Conservation (phyloP, 2,888 invertebrate species). For the Nowickia ferox region DNA sequence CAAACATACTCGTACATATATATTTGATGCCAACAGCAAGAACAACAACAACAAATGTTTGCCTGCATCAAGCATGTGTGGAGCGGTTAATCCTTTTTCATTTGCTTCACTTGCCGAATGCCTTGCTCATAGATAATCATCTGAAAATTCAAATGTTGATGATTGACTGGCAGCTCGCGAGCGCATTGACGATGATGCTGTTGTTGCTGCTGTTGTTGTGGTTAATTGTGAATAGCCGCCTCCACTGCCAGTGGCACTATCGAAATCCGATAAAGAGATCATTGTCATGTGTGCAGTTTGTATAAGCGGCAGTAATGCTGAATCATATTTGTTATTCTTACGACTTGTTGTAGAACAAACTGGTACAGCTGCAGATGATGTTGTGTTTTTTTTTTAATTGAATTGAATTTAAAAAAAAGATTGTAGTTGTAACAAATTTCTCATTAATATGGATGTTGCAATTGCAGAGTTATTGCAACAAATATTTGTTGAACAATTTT, state of each 20-base stretch:
- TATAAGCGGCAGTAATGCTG: slow-evolving; percentile 85
- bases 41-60: not conserved
- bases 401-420: slow-evolving; percentile 58
- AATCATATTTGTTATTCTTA: slow-evolving; percentile 57
- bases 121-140: slow-evolving; percentile 89
- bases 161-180: slow-evolving; percentile 93
- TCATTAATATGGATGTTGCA: slow-evolving; percentile 49
- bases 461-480: slow-evolving; percentile 7
- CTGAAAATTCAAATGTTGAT: slow-evolving; percentile 93
- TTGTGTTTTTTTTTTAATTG: slow-evolving; percentile 1
- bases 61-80: not conserved
- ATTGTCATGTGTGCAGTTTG: slow-evolving; percentile 85
- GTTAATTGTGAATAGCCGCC: slow-evolving; percentile 88
- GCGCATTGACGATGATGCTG: slow-evolving; percentile 83
- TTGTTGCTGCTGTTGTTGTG: slow-evolving; percentile 59
- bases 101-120: not conserved
- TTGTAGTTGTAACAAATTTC: slow-evolving; percentile 49
- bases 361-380: slow-evolving; percentile 23
- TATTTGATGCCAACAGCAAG: not conserved
- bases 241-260: slow-evolving; percentile 88
- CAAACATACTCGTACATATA: not conserved
- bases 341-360: slow-evolving; percentile 18
- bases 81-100: not conserved
- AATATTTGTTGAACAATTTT: slow-evolving; percentile 41
- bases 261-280: slow-evolving; percentile 86